Evolutionary conservation across 2,113 vertebrate genomes (phyloP).

Genomic region (Polypterus senegalus): DNA sequence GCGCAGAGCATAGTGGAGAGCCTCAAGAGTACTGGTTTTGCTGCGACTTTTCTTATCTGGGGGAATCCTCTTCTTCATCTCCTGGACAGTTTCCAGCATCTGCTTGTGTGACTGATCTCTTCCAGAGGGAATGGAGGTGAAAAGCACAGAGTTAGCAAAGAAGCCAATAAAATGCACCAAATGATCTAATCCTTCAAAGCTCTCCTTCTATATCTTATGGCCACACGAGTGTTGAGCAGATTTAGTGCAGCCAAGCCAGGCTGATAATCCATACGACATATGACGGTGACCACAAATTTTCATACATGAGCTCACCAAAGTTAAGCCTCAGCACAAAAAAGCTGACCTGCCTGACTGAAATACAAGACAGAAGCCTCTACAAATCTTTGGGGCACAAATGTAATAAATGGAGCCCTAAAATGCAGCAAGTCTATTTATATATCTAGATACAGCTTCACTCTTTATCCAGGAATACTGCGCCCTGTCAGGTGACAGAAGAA

Average conservation of each 20-base stretch:
- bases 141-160: not conserved
- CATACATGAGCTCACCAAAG: too few relatives aligned
- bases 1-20: constrained; percentile 67
- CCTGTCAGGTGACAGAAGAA: too few relatives aligned
- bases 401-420: too few relatives aligned
- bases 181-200: not conserved
- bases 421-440: too few relatives aligned
- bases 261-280: not conserved
- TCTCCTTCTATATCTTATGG: not conserved
- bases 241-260: not conserved
- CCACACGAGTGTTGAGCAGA: not conserved
- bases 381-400: too few relatives aligned
- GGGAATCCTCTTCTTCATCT: constrained; percentile 74
- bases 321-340: too few relatives aligned
- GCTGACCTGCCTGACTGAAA: too few relatives aligned
- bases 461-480: too few relatives aligned
- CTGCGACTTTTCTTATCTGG: constrained; percentile 46
- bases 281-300: too few relatives aligned
- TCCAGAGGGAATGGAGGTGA: constrained; percentile 29
- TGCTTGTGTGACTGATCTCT: constrained; percentile 49
- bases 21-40: constrained; percentile 67
- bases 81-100: constrained; percentile 56
- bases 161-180: not conserved
- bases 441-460: too few relatives aligned
- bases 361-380: too few relatives aligned